These are phyloP conservation scores for Chaetodon trifasciatus DNA, from an alignment of 2,797 vertebrate species.

Conservation along the genomic window DNA sequence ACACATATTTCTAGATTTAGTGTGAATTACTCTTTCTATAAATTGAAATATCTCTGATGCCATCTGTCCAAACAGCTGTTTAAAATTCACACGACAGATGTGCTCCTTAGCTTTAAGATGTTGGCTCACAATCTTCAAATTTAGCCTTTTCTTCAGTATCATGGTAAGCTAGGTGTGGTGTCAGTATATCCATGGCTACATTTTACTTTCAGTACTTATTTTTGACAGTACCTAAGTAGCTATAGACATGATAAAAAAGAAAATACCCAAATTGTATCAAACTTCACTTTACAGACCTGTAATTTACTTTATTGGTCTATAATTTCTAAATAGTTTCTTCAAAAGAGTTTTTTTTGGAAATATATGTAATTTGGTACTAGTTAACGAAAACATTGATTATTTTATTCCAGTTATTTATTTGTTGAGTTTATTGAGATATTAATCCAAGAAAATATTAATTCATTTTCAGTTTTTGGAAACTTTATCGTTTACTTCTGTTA, in stretches of 20 bases:
- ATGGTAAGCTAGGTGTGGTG: background rate
- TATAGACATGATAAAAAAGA: background rate
- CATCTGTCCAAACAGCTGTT: background rate
- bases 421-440: background rate
- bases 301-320: background rate
- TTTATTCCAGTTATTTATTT: background rate
- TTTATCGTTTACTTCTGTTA: no score
- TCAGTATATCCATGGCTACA: background rate
- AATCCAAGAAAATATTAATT: background rate
- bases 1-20: background rate
- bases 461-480: no score
- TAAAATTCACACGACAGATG: no score
- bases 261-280: no score
- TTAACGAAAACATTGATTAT: background rate
- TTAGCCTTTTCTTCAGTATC: background rate
- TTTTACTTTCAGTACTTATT: no score
- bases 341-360: background rate
- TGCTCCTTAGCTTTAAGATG: background rate
- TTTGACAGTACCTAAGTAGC: background rate
- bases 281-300: background rate
- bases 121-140: background rate
- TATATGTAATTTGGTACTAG: background rate
- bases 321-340: background rate
- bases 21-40: background rate
- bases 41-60: background rate